These are phyloP conservation scores for Cordilura impudica DNA, from an alignment of 2,888 invertebrate genomes.

Conservation along the genomic window DNA sequence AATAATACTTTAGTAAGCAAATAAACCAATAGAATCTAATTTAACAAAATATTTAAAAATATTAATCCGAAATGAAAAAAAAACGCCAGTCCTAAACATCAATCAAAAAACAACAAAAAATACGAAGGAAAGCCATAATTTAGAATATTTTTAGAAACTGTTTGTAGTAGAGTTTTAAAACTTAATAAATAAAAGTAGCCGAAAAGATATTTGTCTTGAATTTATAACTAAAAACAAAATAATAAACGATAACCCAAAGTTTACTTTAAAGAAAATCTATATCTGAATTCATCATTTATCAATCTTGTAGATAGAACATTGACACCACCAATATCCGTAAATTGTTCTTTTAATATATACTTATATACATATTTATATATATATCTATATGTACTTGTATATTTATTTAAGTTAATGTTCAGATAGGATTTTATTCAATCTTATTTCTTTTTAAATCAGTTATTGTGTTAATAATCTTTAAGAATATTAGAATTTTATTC, in stretches of 20 bases:
- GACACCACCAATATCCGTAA: not conserved
- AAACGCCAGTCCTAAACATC: conserved; percentile 46
- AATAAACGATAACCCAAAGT: not conserved
- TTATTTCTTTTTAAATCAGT: no score
- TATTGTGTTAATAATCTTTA: no score
- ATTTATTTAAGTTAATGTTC: not conserved
- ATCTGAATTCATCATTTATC: not conserved
- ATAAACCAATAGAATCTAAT: conserved; percentile 41
- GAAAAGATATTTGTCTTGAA: not conserved
- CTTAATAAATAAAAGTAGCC: not conserved
- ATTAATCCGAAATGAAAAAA: not conserved
- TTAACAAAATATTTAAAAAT: conserved; percentile 24
- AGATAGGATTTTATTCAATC: not conserved
- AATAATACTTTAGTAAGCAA: conserved; percentile 18
- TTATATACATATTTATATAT: not conserved
- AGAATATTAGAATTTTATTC: no score
- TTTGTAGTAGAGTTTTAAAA: conserved; percentile 54
- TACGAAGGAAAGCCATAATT: not conserved
- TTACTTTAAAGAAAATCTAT: conserved; percentile 3
- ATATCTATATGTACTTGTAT: not conserved
- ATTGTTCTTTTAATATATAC: not conserved
- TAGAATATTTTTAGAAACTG: conserved; percentile 58
- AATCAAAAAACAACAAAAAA: not conserved
- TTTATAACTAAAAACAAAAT: not conserved
- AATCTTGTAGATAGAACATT: no score